These are phyloP conservation scores for Mola mola DNA, from an alignment of 2,113 vertebrate species.

Conservation along the genomic window DNA sequence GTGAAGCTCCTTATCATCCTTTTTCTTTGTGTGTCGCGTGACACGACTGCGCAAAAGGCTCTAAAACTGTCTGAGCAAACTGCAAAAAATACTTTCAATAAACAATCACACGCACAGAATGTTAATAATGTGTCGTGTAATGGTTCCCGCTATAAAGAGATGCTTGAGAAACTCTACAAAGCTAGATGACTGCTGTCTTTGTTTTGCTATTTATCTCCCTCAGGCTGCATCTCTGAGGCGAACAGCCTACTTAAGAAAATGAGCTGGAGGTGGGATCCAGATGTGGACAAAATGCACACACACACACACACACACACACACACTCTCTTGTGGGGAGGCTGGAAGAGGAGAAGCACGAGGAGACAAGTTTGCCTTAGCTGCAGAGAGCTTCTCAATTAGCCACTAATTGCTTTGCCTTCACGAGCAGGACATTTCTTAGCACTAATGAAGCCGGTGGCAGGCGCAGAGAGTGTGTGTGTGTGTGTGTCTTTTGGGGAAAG, in stretches of 20 bases:
- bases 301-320: conserved; percentile 1
- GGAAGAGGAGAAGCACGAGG: conserved; percentile 5
- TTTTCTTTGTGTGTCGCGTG: conserved; percentile 16
- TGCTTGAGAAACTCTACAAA: conserved; percentile 13
- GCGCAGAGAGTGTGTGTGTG: conserved; percentile 30
- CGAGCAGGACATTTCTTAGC: conserved; percentile 70
- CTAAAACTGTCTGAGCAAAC: conserved; percentile 16
- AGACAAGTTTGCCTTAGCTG: conserved; percentile 59
- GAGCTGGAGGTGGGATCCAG: conserved; percentile 42
- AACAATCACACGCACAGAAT: conserved; percentile 13
- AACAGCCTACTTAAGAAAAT: conserved; percentile 33
- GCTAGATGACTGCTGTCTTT: background rate
- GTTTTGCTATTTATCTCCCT: conserved; percentile 13
- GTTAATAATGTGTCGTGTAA: conserved; percentile 1
- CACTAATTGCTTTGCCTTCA: conserved; percentile 74
- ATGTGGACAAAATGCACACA: conserved; percentile 35
- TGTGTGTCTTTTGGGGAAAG: conserved; percentile 46
- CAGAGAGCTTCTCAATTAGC: conserved; percentile 73
- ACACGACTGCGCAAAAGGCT: conserved; percentile 9
- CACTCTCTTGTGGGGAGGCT: background rate
- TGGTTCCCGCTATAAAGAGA: conserved; percentile 4
- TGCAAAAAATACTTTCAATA: conserved; percentile 27
- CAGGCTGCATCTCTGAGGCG: conserved; percentile 27
- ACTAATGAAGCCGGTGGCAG: conserved; percentile 73
- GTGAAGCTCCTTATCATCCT: conserved; percentile 29